Evolutionary conservation across 2,797 vertebrate species (phyloP).

Genomic region (Fratercula arctica): DNA sequence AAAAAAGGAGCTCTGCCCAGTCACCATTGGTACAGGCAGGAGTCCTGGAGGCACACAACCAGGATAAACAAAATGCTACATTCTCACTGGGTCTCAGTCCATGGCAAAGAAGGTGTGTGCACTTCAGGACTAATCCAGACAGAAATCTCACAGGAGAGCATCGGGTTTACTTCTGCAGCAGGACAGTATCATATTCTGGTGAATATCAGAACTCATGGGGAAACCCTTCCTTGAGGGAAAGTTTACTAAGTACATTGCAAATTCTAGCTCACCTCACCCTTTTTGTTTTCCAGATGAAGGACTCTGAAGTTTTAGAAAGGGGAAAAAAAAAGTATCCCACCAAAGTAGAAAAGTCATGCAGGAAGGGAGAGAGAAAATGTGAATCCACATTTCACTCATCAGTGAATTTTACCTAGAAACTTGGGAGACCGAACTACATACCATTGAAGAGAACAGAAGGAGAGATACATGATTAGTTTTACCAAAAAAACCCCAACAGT

Average conservation of each 20-base stretch:
- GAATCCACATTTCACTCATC: neutral
- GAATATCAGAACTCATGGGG: constrained; percentile 20
- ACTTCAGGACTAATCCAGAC: constrained; percentile 65
- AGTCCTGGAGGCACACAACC: constrained; percentile 69
- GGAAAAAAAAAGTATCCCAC: neutral
- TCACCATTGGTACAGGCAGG: constrained; percentile 59
- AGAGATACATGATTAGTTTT: neutral
- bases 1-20: constrained; percentile 51
- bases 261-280: neutral
- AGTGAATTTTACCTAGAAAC: neutral
- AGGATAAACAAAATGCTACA: constrained; percentile 77
- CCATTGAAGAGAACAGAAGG: neutral
- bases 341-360: constrained; percentile 1
- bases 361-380: neutral
- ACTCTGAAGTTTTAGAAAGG: neutral
- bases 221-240: neutral
- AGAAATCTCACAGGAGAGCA: constrained; percentile 67
- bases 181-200: constrained; percentile 35
- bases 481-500: neutral
- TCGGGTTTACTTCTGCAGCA: constrained; percentile 49
- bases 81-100: constrained; percentile 78
- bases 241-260: constrained; percentile 26
- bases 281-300: constrained; percentile 32
- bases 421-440: neutral
- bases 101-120: constrained; percentile 63